Evolutionary conservation across 2,888 invertebrate genomes (phyloP).

Genomic region (Ypsolopha sequella): DNA sequence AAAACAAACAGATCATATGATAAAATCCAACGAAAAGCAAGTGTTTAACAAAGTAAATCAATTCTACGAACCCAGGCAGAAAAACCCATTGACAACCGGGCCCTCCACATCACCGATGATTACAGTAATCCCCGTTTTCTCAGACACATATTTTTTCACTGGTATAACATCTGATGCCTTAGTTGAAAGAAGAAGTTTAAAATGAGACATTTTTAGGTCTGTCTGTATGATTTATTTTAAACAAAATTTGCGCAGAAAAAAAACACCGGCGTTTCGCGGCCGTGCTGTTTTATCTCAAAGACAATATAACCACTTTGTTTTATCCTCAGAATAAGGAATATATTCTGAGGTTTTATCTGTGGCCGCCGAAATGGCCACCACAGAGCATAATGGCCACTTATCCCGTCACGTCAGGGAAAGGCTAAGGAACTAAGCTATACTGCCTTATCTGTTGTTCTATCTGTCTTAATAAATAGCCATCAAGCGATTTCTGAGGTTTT

Average conservation of each 20-base stretch:
- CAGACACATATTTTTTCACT: constrained; percentile 84
- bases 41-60: constrained; percentile 1
- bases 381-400: no score
- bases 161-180: constrained; percentile 81
- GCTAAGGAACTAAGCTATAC: no score
- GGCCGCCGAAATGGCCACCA: no score
- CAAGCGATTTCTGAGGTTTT: no score
- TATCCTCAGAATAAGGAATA: no score
- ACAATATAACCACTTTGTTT: no score
- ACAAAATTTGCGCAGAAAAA: neutral
- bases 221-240: neutral
- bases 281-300: no score
- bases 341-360: no score
- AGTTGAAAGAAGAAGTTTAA: constrained; percentile 69
- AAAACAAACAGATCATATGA: constrained; percentile 11
- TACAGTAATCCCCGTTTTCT: constrained; percentile 83
- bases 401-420: no score
- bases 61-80: constrained; percentile 79
- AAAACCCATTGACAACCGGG: constrained; percentile 90
- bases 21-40: constrained; percentile 1
- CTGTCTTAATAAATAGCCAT: no score
- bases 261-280: neutral
- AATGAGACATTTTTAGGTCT: constrained; percentile 39
- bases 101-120: constrained; percentile 90
- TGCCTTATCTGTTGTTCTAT: no score